Base-by-base conservation (phyloP, 2,888 invertebrate genomes). In the Eristalinus sepulchralis region DNA sequence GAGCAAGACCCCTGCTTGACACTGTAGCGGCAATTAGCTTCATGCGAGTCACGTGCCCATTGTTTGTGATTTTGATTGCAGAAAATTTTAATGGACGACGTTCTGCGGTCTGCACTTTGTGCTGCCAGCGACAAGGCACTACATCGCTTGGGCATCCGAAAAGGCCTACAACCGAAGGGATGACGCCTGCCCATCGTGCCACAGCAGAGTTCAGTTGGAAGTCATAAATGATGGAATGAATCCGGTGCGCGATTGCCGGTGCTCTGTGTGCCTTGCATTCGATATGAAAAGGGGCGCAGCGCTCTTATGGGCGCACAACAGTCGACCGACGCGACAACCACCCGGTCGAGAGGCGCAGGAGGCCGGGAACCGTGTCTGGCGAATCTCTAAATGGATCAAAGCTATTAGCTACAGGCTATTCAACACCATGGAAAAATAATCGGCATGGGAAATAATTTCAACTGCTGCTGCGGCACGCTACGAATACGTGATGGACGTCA, bases 181-280 rank as follows among this genome's bases (percentile, higher is more conserved):
- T 84, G 81, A 77, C 81, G 62, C 68, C 72, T 67, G 62, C 76
- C 82, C 60, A 64, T 27, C 73, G 31, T 20, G 80, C 31, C 53
- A 84, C 80, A 80, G 17, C 39, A 77, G 80, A 80, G 80, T 81
- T 77, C 68, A 81, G 77, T 78, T 39, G 79, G 67, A 59, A 60
- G 72, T 78, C 83, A 85, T 88, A 88, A 88, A 90, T 90, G 91
- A 90, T 90, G 91, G 90, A 90, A 90, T 90, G 90, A 90, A 90
- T 90, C 90, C 90, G 90, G 89, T 90, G 88, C 89, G 75, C 47
- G 47, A 47, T 17, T 47, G 47, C 17, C 8, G n/a, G 4, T 11
- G 4, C n/a, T 36, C 76, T 55, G 53, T 84, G 84, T 85, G 84
- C 77, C 72, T 77, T 85, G 81, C 80, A 85, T 81, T 85, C 67